phyloP scores from a whole-genome alignment of 2,113 vertebrate species.

The Chaetura pelagica region DNA sequence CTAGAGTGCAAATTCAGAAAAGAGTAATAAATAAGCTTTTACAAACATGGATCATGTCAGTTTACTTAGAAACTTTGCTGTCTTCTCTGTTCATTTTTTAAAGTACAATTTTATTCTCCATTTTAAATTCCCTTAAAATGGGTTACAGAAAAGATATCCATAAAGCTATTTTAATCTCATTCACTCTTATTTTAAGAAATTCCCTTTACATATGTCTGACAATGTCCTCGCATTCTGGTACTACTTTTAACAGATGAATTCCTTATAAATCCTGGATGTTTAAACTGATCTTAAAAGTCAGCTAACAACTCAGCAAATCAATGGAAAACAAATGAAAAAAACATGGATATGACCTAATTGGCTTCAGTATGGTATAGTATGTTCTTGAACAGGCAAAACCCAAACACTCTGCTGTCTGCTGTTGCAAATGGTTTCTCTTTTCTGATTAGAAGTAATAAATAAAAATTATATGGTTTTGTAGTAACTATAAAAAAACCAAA shows the following conservation, averaged over 20 bases:
- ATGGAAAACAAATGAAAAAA: not conserved
- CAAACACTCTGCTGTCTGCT: not conserved
- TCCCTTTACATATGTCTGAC: rapidly evolving
- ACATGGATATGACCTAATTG: not conserved
- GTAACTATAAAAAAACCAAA: not conserved
- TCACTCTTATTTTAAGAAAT: not conserved
- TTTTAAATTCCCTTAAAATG: not conserved
- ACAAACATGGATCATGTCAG: not conserved
- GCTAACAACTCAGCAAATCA: not conserved
- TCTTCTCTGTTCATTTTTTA: not conserved
- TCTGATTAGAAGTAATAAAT: not conserved
- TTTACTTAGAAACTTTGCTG: not conserved
- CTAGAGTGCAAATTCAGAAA: not conserved
- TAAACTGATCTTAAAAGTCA: not conserved
- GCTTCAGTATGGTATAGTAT: not conserved
- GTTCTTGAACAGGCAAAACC: not conserved
- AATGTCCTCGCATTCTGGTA: not conserved
- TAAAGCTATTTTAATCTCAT: not conserved
- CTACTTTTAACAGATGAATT: not conserved
- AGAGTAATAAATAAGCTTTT: not conserved
- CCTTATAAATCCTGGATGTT: not conserved
- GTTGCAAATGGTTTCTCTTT: not conserved
- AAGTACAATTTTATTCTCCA: not conserved
- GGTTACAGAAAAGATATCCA: not conserved
- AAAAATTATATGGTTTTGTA: not conserved